Evolutionary conservation across 2,888 invertebrate species (phyloP), one percentile per base, ranked within the genome.

Genomic region (Auanema sp.): DNA sequence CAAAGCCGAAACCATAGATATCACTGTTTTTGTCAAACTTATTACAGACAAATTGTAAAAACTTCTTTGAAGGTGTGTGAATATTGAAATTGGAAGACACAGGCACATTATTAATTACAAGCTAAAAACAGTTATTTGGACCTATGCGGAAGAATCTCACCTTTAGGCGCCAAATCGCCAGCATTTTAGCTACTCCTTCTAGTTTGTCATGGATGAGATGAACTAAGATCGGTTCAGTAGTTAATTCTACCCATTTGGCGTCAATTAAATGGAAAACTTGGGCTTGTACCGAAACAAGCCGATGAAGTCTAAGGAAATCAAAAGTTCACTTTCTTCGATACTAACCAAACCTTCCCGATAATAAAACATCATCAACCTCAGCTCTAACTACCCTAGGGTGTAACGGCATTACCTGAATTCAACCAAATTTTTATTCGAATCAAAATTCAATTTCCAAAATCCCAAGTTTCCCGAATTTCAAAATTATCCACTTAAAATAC

Each of bases 21-120:
- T 50, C 51, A n/a, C 47, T 47, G n/a, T 49, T 51, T 40, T 49
- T 62, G 25, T 62, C 62, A 42, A 62, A 62, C 25, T 62, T 62
- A 44, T 62, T 57, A 53, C 62, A 49, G 49, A 62, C 57, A 57
- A 62, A 62, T 18, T 57, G 62, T 25, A 62, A 18, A 23, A 62
- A 62, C 47, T 62, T 62, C 25, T 62, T 62, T 25, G 62, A 62
- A 21, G 56, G 57, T 12, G 62, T 56, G 42, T 52, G 57, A 14
- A 56, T 52, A 41, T 62, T 57, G 44, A 62, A 62, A 16, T 56
- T 62, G 23, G 62, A 62, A 6, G 62, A 62, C 18, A 62, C 51
- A 0, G 62, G 62, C 21, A 62, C 56, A 18, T 57, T 57, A 33
- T 62, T 42, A 40, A 62, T 47, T 8, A 62, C 21, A 40, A 62